A percentile compares a stretch with the other conserved stretches of the same genome.
phyloP scores from a whole-genome alignment of 30 jellyfish, hydroid and myxozoan genomes.

The Rhopilema esculentum region DNA sequence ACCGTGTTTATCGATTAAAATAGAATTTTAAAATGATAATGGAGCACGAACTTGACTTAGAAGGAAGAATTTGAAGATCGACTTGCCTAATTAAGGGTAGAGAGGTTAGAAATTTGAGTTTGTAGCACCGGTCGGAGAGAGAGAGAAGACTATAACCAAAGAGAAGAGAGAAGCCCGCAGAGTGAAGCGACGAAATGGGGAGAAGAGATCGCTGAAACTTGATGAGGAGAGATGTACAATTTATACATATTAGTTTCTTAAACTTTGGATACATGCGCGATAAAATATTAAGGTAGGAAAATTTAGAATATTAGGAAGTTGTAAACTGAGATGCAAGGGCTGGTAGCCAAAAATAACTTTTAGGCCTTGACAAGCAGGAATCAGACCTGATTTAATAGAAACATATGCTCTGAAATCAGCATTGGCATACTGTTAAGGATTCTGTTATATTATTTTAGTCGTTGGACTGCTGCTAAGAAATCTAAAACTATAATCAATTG shows the following conservation, averaged over 20 bases:
- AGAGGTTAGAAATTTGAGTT: not conserved
- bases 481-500: too few species aligned
- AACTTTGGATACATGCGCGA: not conserved
- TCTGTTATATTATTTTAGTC: too few species aligned
- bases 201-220: not conserved
- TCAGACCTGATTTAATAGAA: too few species aligned
- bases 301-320: too few species aligned
- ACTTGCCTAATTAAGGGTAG: not conserved
- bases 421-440: too few species aligned
- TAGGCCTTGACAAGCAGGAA: too few species aligned
- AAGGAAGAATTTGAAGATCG: constrained; percentile 9
- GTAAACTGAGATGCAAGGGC: too few species aligned
- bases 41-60: not conserved
- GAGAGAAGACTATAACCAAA: not conserved
- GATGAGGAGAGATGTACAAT: not conserved
- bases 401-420: too few species aligned
- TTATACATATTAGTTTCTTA: not conserved
- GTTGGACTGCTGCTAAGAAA: too few species aligned
- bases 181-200: not conserved
- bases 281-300: too few species aligned
- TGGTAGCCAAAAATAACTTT: too few species aligned
- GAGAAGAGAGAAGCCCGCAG: not conserved
- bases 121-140: not conserved
- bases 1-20: not conserved
- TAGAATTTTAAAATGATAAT: not conserved